phyloP scores from a whole-genome alignment of 2,888 invertebrate genomes.

The Epirrhoe alternata region DNA sequence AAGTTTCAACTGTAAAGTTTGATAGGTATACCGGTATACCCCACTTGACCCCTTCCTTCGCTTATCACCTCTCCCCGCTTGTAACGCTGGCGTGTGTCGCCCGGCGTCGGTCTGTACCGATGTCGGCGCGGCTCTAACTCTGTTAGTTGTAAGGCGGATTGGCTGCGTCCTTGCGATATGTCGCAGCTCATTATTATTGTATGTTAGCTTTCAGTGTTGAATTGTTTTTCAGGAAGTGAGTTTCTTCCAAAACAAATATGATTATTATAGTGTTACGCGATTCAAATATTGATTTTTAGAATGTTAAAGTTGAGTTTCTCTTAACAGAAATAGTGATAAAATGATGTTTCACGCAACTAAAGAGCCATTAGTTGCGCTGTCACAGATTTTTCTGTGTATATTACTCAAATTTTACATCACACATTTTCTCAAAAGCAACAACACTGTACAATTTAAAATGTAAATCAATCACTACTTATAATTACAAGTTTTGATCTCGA shows the following conservation, averaged over 20 bases:
- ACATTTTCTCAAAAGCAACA: constrained; percentile 2
- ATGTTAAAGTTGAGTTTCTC: too few species aligned
- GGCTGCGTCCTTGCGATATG: constrained; percentile 9
- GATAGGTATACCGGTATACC: constrained; percentile 4
- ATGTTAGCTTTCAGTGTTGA: neutral
- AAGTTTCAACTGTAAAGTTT: too few species aligned
- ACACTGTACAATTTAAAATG: neutral
- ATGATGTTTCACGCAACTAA: too few species aligned
- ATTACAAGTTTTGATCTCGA: neutral
- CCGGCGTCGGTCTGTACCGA: constrained; percentile 41
- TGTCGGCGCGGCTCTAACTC: constrained; percentile 33
- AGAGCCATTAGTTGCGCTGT: neutral
- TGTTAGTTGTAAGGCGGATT: constrained; percentile 15
- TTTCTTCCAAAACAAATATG: neutral
- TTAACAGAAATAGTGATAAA: too few species aligned
- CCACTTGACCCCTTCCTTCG: constrained; percentile 18
- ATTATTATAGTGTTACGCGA: too few species aligned
- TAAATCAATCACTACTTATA: neutral
- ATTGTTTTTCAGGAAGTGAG: constrained; percentile 14
- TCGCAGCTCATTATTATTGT: neutral
- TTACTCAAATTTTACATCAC: neutral
- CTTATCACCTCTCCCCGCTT: constrained; percentile 17
- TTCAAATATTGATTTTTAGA: too few species aligned
- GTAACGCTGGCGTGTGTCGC: constrained; percentile 36
- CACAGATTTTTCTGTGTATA: neutral